Evolutionary conservation across 2,888 invertebrate species (phyloP).

Genomic region (Ochropacha duplaris): DNA sequence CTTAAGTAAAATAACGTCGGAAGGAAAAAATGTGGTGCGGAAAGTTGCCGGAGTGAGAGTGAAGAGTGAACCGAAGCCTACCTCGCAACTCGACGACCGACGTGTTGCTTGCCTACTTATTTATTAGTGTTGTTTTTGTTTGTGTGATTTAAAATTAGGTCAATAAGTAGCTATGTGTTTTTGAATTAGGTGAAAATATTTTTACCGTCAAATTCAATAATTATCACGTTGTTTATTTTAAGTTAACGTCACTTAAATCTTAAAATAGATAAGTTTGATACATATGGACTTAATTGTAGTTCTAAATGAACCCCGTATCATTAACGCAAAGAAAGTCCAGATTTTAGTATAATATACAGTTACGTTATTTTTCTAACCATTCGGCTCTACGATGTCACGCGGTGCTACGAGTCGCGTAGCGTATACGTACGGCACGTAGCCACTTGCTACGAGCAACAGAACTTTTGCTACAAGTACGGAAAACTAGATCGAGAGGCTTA

Average conservation of each 20-base stretch:
- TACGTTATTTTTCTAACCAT: conserved; percentile 13
- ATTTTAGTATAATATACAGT: no score
- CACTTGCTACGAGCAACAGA: conserved; percentile 32
- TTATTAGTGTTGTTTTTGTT: conserved; percentile 45
- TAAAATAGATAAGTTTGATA: no score
- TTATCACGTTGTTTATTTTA: background rate
- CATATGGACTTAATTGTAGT: no score
- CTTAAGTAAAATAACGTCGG: conserved; percentile 81
- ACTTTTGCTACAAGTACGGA: conserved; percentile 11
- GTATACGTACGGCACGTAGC: no score
- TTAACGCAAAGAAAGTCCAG: no score
- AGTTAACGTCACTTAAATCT: no score
- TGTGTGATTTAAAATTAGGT: conserved; percentile 8
- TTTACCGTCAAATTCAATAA: background rate
- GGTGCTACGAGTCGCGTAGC: conserved; percentile 48
- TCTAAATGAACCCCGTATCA: no score
- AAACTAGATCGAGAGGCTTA: background rate
- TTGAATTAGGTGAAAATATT: background rate
- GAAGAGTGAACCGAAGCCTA: conserved; percentile 80
- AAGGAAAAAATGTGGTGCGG: conserved; percentile 70
- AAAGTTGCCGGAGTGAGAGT: conserved; percentile 74
- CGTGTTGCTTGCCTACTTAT: conserved; percentile 57
- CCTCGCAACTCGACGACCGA: conserved; percentile 39
- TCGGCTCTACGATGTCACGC: conserved; percentile 16
- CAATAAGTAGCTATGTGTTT: background rate